Base-by-base conservation (phyloP, 2,797 vertebrate species). In the Lagodon rhomboides region DNA sequence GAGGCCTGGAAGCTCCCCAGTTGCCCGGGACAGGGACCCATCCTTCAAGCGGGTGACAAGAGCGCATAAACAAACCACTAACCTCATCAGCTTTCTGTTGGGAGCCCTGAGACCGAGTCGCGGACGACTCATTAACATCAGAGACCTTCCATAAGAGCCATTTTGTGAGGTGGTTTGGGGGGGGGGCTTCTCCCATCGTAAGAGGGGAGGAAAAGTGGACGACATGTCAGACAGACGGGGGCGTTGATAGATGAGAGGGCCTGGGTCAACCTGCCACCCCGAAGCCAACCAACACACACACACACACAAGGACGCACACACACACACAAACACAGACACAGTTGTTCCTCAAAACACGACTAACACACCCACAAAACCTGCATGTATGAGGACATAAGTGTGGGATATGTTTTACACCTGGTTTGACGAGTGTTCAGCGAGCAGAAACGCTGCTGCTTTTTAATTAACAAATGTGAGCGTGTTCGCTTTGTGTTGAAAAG, bases 211-310 rank as follows among this genome's bases (percentile, higher is more conserved):
- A 77, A 77, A 77, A 89, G 82, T 71, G 83, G 85, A 82, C 82
- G 62, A 81, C 85, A 77, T 86, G 83, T 88, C 82, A 84, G 85
- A 89, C 86, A 84, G 92, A 93, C 73, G 90, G 91, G 82, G 90
- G 89, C 83, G 79, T 91, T 94, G 93, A 94, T 95, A 92, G 92
- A 95, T 95, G 93, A 94, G 91, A 79, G 87, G 79, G 90, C 75
- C 89, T 84, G 79, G 92, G 91, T 92, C 90, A 89, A 16, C 55
- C 62, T 74, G 1, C 61, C 60, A 51, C 67, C 80, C 51, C 15
- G 34, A 73, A 60, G 69, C 47, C 47, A 41, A 87, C 61, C 16
- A 64, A 79, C 73, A 81, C 56, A 77, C 59, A 79, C 73, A 82
- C 55, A 70, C 25, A 73, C 56, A 51, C 53, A 66, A 46, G 20